A percentile compares a stretch with the other conserved stretches of the same genome.
phyloP scores from a whole-genome alignment of 1,140 invertebrate genomes.

The Idris sp. region DNA sequence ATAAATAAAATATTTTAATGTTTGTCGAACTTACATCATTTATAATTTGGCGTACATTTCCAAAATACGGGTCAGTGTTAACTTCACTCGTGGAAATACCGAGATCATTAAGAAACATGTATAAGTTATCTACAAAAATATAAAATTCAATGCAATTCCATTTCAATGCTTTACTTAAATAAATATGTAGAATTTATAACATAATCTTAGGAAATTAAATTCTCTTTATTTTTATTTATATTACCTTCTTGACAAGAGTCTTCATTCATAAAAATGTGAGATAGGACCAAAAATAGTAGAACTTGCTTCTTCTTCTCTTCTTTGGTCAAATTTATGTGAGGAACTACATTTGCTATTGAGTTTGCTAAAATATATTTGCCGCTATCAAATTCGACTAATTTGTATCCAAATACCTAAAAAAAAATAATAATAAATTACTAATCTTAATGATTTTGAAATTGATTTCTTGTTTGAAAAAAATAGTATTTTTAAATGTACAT shows the following conservation, averaged over 20 bases:
- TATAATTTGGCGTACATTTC: constrained; percentile 63
- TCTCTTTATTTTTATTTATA: not conserved
- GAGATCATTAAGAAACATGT: constrained; percentile 59
- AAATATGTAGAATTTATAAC: too few relatives aligned
- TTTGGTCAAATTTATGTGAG: constrained; percentile 46
- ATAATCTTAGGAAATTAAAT: too few relatives aligned
- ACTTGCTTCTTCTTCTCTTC: constrained; percentile 37
- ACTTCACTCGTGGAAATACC: constrained; percentile 45
- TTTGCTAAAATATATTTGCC: constrained; percentile 69
- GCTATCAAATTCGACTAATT: constrained; percentile 57
- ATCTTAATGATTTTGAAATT: too few relatives aligned
- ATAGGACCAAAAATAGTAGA: constrained; percentile 65
- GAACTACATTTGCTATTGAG: constrained; percentile 54
- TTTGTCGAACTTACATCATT: constrained; percentile 61
- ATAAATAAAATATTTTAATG: too few relatives aligned
- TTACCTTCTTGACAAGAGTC: constrained; percentile 66
- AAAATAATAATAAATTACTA: constrained; percentile 16
- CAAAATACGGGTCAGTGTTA: constrained; percentile 63
- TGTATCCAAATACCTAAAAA: constrained; percentile 70
- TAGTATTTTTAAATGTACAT: constrained; percentile 42
- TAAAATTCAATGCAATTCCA: too few relatives aligned
- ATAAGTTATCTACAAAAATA: constrained; percentile 58
- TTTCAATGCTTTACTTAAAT: too few relatives aligned
- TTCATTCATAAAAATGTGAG: constrained; percentile 69
- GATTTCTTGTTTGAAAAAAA: not conserved